Evolutionary conservation across 2,888 invertebrate genomes (phyloP).

Genomic region (Aphidius colemani): DNA sequence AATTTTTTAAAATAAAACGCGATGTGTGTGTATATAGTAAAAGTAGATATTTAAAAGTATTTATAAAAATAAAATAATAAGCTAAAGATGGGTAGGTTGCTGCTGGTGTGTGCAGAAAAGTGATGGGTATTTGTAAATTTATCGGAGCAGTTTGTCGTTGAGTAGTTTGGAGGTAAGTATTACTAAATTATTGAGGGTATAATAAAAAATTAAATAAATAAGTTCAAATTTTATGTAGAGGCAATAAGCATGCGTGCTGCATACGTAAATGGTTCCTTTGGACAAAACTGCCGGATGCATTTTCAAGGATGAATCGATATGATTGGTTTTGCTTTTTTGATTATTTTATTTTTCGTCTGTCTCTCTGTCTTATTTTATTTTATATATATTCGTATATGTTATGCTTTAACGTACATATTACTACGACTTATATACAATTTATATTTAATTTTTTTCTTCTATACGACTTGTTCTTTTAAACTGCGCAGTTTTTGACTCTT

Average conservation of each 20-base stretch:
- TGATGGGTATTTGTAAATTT: conserved; percentile 4
- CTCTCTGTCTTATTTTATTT: not conserved
- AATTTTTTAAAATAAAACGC: too few relatives aligned
- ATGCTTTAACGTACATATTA: not conserved
- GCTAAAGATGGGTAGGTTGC: conserved; percentile 14
- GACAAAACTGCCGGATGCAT: conserved; percentile 25
- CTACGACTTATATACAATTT: not conserved
- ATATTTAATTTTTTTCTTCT: not conserved
- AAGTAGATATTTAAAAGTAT: not conserved
- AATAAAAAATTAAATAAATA: conserved; percentile 3
- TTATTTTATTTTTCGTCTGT: conserved; percentile 13
- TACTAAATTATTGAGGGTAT: not conserved
- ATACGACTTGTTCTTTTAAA: not conserved
- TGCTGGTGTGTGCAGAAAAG: conserved; percentile 10
- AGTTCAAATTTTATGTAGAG: too few relatives aligned
- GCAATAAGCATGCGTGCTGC: conserved; percentile 39
- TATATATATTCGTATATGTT: too few relatives aligned
- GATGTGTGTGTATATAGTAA: too few relatives aligned
- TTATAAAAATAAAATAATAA: not conserved
- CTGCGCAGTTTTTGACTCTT: too few relatives aligned
- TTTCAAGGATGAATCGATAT: conserved; percentile 34
- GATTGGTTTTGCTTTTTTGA: conserved; percentile 16
- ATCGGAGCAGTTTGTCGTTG: too few relatives aligned
- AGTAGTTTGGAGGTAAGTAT: too few relatives aligned
- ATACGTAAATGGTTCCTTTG: conserved; percentile 42